Percentiles rank a stretch among this genome's conserved stretches.
These are phyloP conservation scores for Drosophila falleni DNA, from an alignment of 2,888 invertebrate genomes.

Conservation along the genomic window DNA sequence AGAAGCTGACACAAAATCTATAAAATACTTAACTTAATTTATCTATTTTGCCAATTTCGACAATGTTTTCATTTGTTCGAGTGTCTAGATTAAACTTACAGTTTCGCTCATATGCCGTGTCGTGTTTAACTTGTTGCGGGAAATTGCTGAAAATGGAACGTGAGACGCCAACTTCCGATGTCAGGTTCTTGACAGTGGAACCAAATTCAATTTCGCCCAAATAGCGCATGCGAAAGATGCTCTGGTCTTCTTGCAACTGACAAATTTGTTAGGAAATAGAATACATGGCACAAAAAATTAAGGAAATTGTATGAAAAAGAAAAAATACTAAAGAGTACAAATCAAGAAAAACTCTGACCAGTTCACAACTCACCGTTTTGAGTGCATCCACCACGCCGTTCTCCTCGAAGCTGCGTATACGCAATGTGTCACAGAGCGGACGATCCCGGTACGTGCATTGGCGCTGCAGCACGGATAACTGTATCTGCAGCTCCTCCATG, in stretches of 20 bases:
- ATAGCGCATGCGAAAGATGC: constrained; percentile 85
- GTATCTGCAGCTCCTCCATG: constrained; percentile 86
- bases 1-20: neutral
- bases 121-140: constrained; percentile 85
- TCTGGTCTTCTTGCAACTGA: constrained; percentile 85
- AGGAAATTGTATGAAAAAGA: neutral
- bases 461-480: constrained; percentile 86
- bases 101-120: constrained; percentile 84
- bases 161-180: constrained; percentile 85
- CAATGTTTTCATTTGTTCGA: constrained; percentile 18
- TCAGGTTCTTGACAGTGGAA: constrained; percentile 84
- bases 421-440: constrained; percentile 91
- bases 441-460: constrained; percentile 90
- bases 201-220: constrained; percentile 85
- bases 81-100: constrained; percentile 75
- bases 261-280: constrained; percentile 62
- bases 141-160: constrained; percentile 85
- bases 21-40: neutral
- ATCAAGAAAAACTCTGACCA: constrained; percentile 12
- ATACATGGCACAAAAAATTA: constrained; percentile 24
- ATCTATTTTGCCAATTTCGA: constrained; percentile 1
- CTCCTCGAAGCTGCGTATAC: constrained; percentile 89
- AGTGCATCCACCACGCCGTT: constrained; percentile 85
- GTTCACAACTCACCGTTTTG: constrained; percentile 81
- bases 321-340: constrained; percentile 37